Conservation (phyloP, 2,797 vertebrate species). For the Cyclopterus lumpus region DNA sequence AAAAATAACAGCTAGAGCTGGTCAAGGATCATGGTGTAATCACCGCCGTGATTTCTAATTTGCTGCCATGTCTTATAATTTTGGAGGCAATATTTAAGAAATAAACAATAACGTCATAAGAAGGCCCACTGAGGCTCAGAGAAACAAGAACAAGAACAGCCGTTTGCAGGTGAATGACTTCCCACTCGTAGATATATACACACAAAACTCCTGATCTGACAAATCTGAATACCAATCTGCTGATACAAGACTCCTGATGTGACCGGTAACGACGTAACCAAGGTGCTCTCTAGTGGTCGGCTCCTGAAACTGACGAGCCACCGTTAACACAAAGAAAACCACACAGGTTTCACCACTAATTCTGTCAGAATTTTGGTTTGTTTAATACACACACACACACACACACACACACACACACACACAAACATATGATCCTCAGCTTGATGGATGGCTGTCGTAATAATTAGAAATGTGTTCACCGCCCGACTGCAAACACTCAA, state of each 20-base stretch:
- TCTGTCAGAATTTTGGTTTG: background rate
- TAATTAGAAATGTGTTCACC: conserved; percentile 50
- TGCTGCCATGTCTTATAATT: background rate
- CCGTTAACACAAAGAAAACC: background rate
- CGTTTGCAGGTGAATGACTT: background rate
- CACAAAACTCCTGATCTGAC: no score
- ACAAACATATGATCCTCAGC: conserved; percentile 8
- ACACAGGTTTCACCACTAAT: background rate
- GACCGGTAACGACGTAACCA: no score
- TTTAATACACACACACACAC: background rate
- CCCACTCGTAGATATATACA: background rate
- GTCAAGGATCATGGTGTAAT: no score
- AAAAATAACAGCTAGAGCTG: no score
- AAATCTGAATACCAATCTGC: no score
- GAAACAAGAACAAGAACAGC: background rate
- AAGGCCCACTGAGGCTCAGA: background rate
- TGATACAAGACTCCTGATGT: no score
- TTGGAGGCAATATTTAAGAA: background rate
- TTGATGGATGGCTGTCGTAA: conserved; percentile 48
- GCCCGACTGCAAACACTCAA: conserved; percentile 13
- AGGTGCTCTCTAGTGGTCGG: conserved; percentile 50
- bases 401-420: conserved; percentile 2
- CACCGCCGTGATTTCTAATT: background rate
- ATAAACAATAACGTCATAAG: background rate
- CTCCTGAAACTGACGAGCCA: conserved; percentile 16